Evolutionary conservation across 2,888 invertebrate species (phyloP), one percentile per base, ranked within the genome.

Genomic region (Pristionchus entomophagus): DNA sequence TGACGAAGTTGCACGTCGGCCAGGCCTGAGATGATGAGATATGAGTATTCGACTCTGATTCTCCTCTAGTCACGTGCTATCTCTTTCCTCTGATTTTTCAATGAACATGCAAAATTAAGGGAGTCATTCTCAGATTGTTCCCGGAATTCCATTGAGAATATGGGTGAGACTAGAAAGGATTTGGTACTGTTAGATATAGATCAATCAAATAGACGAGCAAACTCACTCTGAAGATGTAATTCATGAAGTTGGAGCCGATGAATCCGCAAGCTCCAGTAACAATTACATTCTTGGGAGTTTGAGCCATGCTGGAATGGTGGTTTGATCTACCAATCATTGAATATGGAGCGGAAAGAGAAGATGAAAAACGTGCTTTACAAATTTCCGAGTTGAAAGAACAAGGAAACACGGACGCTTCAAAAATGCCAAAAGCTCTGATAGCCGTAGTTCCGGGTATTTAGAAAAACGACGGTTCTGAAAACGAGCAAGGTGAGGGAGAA

Each of bases 261-360:
- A 93, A 93, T n/a, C 93, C 93, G 82, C 93, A 93, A 0, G 92
- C 93, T 14, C 93, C 93, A 29, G 93, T 93, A 65, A 93, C 90
- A 69, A 92, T 87, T 65, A 93, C 91, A 86, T 92, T 92, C 83
- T 62, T 84, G 19, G 83, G 29, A 41, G 65, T 49, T 17, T 84
- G 83, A 19, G 26, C 29, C 78, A 73, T 73, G 1, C 41, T 41
- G 73, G 56, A 69, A 69, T 10, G 5, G 14, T 4, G 19, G 5
- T 65, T 1, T 19, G 12, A 65, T 62, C 10, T 17, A 56, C 29
- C n/a, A 29, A n/a, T n/a, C n/a, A n/a, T n/a, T n/a, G n/a, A n/a
- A n/a, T n/a, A n/a, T n/a, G n/a, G n/a, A n/a, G n/a, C n/a, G n/a
- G n/a, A n/a, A 22, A 56, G 56, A 45, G 45, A 14, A 45, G 45